Evolutionary conservation across 1,140 invertebrate genomes (phyloP), one percentile per base, ranked within the genome.

Genomic region (Drosophila watanabei): DNA sequence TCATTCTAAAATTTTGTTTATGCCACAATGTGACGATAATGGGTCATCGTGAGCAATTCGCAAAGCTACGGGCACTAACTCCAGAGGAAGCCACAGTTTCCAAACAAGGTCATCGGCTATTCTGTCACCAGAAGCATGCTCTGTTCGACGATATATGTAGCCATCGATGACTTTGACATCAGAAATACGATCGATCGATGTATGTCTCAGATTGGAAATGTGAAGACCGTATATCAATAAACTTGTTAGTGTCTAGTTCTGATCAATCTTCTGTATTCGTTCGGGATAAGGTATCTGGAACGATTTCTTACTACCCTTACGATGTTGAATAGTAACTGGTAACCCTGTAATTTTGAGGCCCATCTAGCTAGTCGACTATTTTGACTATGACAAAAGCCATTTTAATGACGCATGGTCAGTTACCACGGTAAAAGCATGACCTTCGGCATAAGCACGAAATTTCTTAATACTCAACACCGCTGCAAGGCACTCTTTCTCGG

Each of bases 401-500:
- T 46, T 46, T 46, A 46, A 20, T 24, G 24, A 24, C 24, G 24
- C 24, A 24, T 24, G 24, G 24, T 24, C 16, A 30, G 61, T 43
- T 30, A 54, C 16, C 8, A 64, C 35, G 24, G 24, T 20, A 4
- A 54, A 64, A 7, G 49, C 61, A 20, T 64, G 49, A 9, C 61
- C 61, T 64, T 64, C 28, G 24, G 56, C 10, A 39, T 64, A 64
- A 0, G n/a, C n/a, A n/a, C n/a, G 28, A 54, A 41, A 64, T 39
- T 64, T 64, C 24, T 64, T 64, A 41, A 54, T 28, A 41, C 56
- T 58, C 10, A 58, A 28, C 33, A 58, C 28, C 18, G 18, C 46
- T 20, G 46, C 57, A 2, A 60, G 13, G 16, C 66, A 69, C 20
- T 69, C 46, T 33, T 71, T 63, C 20, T 71, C 68, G 8, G 51